Percentiles rank a stretch among this genome's conserved stretches.
Evolutionary conservation across 1,140 invertebrate species (phyloP).

Genomic region (Caenorhabditis elegans): WBcel235 BX284603.4:7105001-7105500

Average conservation of each 20-base stretch:
- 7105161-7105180: background rate
- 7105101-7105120: background rate
- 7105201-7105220: background rate
- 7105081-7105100: background rate
- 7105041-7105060: background rate
- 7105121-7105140: background rate
- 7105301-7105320: background rate
- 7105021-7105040: too few relatives aligned
- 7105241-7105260: background rate
- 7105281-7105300: background rate
- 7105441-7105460: too few relatives aligned
- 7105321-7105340: too few relatives aligned
- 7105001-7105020: too few relatives aligned
- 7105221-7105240: constrained; percentile 8
- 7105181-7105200: background rate
- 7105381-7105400: too few relatives aligned
- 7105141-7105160: background rate
- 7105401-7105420: too few relatives aligned
- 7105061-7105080: background rate
- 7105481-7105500: too few relatives aligned
- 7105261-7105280: background rate
- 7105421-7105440: too few relatives aligned
- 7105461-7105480: too few relatives aligned
- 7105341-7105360: too few relatives aligned
- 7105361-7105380: too few relatives aligned